Evolutionary conservation across 53 echinoderm and acorn worm genomes (phyloP).

Genomic region (Apostichopus leukothele): DNA sequence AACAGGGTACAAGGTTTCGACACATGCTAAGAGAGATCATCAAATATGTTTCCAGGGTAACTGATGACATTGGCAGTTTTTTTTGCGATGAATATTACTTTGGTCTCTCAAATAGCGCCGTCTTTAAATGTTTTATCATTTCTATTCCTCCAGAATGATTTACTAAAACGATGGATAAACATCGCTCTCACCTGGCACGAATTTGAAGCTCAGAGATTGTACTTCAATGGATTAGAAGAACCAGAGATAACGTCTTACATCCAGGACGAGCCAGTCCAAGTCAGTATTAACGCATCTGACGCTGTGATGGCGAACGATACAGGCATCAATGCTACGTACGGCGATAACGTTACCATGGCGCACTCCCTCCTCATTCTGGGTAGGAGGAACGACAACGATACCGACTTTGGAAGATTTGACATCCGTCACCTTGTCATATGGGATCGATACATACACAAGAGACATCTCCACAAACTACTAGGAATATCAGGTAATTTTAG

Average conservation of each 20-base stretch:
- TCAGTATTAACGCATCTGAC: not conserved
- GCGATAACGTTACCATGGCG: not conserved
- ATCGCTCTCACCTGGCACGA: slow-evolving; percentile 78
- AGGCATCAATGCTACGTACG: too few species aligned
- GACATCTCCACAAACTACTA: slow-evolving; percentile 63
- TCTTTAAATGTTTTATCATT: not conserved
- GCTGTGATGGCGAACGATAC: not conserved
- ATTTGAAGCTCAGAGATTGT: slow-evolving; percentile 53
- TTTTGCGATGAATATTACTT: too few species aligned
- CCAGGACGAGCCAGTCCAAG: not conserved
- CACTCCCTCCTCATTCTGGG: slow-evolving; percentile 47
- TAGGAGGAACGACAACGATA: slow-evolving; percentile 48
- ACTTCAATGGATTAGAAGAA: slow-evolving; percentile 61
- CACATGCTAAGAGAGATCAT: too few species aligned
- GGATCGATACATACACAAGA: slow-evolving; percentile 70
- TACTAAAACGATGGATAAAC: slow-evolving; percentile 65
- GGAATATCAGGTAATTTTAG: slow-evolving; percentile 68
- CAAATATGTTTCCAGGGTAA: too few species aligned
- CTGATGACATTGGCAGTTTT: too few species aligned
- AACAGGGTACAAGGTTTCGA: too few species aligned
- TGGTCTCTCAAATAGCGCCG: too few species aligned
- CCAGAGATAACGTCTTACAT: not conserved
- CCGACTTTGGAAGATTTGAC: slow-evolving; percentile 55
- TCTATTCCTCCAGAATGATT: slow-evolving; percentile 46
- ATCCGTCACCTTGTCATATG: slow-evolving; percentile 80